A percentile compares a stretch with the other conserved stretches of the same genome.
These are phyloP conservation scores for Danaus melanippus DNA, from an alignment of 1,140 invertebrate species.

Conservation along the genomic window DNA sequence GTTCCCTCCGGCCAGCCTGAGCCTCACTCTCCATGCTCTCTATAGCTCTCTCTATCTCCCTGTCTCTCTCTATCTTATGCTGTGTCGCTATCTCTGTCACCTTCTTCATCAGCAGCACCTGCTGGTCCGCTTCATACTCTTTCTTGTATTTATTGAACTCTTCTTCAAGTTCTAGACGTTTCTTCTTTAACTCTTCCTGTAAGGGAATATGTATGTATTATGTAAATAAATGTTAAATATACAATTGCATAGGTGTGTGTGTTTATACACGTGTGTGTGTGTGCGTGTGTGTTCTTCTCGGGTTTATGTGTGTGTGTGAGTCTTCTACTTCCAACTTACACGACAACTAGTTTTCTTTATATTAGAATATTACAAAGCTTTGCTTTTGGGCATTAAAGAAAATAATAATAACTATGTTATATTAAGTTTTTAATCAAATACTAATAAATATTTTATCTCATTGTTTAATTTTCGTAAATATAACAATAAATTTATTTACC, in stretches of 20 bases:
- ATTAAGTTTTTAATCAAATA: too few species aligned
- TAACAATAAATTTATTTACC: conserved; percentile 23
- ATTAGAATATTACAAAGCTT: too few species aligned
- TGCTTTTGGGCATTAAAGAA: too few species aligned
- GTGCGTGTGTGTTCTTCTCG: too few species aligned
- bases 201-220: neutral
- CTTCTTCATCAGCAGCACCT: conserved; percentile 49
- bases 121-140: conserved; percentile 56
- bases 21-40: conserved; percentile 69
- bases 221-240: neutral
- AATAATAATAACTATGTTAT: too few species aligned
- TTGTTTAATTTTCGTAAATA: too few species aligned
- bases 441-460: too few species aligned
- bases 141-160: conserved; percentile 57
- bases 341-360: too few species aligned
- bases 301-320: too few species aligned
- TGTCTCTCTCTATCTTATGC: conserved; percentile 60
- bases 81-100: conserved; percentile 61
- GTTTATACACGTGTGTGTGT: too few species aligned
- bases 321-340: too few species aligned
- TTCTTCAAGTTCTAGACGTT: conserved; percentile 42
- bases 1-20: conserved; percentile 56
- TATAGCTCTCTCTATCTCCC: conserved; percentile 67
- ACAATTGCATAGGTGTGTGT: neutral
- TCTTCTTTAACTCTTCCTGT: conserved; percentile 51